Evolutionary conservation across 2,888 invertebrate species (phyloP), one percentile per base, ranked within the genome.

Genomic region (Bellardia bayeri): DNA sequence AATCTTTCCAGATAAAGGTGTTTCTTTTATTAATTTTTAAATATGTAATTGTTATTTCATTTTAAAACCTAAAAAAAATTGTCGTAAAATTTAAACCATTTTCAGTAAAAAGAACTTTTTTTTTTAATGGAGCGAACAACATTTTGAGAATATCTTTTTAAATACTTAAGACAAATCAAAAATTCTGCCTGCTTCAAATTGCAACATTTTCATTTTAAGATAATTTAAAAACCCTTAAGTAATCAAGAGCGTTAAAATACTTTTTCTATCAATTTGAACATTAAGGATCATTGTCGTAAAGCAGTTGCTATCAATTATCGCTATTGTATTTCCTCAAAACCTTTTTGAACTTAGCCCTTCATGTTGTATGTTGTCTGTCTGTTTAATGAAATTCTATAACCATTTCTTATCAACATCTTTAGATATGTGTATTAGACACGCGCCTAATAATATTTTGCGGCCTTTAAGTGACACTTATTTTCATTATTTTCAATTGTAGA

Each of bases 381-480:
- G 11, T 84, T 80, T 68, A 78, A 56, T 14, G 45, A 83, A 33
- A 49, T 56, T 89, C 71, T 75, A 56, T 69, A 64, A 54, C 51
- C 11, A 45, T 45, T 80, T 61, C 30, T 61, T 81, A 86, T 88
- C 76, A 54, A 66, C 71, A 66, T 83, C 81, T 76, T 76, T 68
- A 82, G 87, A 87, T 87, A 87, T 16, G 63, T 16, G 63, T 74
- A 87, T 89, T 85, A 81, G 89, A 88, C 88, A 89, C 89, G 88
- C 89, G 89, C 82, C 86, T 79, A 11, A 30, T 37, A 56, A 66
- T 68, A 9, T 45, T 33, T 79, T 75, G 68, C 76, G 71, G 69
- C 87, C 30, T 68, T 78, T 51, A 78, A 84, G 58, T 81, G 81
- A 81, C 84, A 87, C 81, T 81, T 23, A 23, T 23, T 80, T 81